These are phyloP conservation scores for Uromys caudimaculatus DNA, from an alignment of 2,797 vertebrate species.

Conservation along the genomic window DNA sequence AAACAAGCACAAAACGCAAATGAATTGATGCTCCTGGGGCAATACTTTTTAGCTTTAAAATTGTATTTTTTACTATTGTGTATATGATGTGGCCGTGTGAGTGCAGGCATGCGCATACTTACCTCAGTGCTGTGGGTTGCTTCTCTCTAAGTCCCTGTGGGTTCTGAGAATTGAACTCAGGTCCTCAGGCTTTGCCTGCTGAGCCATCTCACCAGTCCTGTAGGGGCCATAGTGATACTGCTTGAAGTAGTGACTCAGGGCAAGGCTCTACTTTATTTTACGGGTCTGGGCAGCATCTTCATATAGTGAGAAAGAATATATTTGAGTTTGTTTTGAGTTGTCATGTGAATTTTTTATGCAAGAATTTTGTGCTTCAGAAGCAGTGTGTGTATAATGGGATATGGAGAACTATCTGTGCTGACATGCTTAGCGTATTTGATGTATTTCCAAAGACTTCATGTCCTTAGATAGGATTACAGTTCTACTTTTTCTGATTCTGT, in stretches of 20 bases:
- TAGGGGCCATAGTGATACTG: not conserved
- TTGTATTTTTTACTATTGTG: not conserved
- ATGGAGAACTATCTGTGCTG: conserved; percentile 45
- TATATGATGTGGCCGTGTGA: not conserved
- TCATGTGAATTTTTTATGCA: conserved; percentile 73
- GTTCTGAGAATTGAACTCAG: not conserved
- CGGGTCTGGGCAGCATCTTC: conserved; percentile 31
- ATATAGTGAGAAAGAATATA: conserved; percentile 12
- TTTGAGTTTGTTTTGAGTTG: conserved; percentile 63
- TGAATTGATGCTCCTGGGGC: not conserved
- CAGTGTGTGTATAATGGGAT: conserved; percentile 68
- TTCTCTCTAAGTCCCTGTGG: not conserved
- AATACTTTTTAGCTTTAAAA: not conserved
- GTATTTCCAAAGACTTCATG: conserved; percentile 16
- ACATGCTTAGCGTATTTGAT: conserved; percentile 64
- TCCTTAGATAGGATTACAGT: conserved; percentile 70
- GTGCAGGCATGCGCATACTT: not conserved
- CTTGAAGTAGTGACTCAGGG: conserved; percentile 17
- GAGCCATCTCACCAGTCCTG: not conserved
- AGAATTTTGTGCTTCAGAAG: conserved; percentile 63
- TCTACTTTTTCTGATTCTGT: conserved; percentile 66
- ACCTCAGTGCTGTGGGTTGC: not conserved
- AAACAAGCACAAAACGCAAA: not conserved
- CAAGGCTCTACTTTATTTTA: conserved; percentile 24
- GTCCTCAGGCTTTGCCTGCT: not conserved